A percentile compares a stretch with the other conserved stretches of the same genome.
Conservation (phyloP, 2,797 vertebrate genomes). For the Picus viridis region DNA sequence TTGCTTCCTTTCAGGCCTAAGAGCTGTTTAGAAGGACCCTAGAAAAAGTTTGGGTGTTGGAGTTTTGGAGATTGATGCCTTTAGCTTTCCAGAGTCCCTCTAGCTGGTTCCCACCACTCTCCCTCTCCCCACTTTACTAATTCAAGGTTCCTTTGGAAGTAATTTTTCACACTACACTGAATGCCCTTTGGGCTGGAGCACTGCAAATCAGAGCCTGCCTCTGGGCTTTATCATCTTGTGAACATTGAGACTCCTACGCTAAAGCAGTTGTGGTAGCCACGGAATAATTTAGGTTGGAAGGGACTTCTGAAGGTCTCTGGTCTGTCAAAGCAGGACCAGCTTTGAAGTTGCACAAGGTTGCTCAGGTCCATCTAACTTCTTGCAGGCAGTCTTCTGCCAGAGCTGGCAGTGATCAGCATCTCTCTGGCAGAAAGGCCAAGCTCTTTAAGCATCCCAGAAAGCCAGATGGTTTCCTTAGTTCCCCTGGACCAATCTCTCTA, state of each 20-base stretch:
- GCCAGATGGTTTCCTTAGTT: neutral
- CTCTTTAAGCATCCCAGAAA: neutral
- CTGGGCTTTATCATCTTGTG: neutral
- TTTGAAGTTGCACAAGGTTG: neutral
- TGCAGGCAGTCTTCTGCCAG: neutral
- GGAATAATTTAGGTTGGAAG: neutral
- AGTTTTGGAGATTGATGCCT: fast-evolving
- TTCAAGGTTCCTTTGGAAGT: neutral
- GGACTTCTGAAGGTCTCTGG: neutral
- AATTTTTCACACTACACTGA: fast-evolving
- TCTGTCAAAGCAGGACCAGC: neutral
- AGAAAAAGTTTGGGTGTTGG: neutral
- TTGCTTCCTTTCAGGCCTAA: fast-evolving
- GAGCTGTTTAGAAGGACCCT: neutral
- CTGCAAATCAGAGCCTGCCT: neutral
- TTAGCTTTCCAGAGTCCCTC: neutral
- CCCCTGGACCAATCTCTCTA: neutral
- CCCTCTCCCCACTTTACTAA: neutral
- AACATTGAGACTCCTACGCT: neutral
- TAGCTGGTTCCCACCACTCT: fast-evolving
- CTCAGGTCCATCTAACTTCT: neutral
- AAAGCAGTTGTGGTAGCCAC: neutral
- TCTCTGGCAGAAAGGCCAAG: neutral
- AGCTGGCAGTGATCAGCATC: neutral
- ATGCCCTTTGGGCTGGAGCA: neutral